Conservation (phyloP, 2,888 invertebrate genomes). For the Epicampocera succincta region DNA sequence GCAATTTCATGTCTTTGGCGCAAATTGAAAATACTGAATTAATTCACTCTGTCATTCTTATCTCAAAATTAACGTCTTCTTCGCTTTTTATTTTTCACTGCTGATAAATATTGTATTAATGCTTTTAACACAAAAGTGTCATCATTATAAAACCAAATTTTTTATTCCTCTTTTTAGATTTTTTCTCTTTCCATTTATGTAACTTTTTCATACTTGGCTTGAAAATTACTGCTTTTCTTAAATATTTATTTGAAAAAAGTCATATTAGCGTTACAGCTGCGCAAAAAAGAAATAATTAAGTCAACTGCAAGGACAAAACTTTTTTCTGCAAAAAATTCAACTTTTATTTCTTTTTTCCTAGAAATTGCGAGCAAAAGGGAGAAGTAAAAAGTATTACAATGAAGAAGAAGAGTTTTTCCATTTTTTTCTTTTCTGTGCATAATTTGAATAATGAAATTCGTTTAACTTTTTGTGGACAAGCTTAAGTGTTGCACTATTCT, state of each 20-base stretch:
- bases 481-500: not conserved
- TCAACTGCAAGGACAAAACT: constrained; percentile 45
- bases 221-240: constrained; percentile 18
- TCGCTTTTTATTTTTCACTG: not conserved
- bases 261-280: constrained; percentile 47
- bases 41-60: too few relatives aligned
- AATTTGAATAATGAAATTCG: constrained; percentile 13
- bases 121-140: constrained; percentile 30
- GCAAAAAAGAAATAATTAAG: constrained; percentile 31
- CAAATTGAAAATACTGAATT: too few relatives aligned
- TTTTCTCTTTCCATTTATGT: not conserved
- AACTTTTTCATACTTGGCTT: constrained; percentile 23
- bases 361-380: not conserved
- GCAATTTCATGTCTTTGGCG: too few relatives aligned
- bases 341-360: constrained; percentile 14
- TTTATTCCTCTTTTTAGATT: constrained; percentile 1
- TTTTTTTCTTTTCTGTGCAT: not conserved
- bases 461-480: not conserved
- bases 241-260: constrained; percentile 5
- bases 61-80: too few relatives aligned
- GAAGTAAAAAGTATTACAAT: too few relatives aligned
- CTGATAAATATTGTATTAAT: constrained; percentile 38
- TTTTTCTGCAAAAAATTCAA: constrained; percentile 18
- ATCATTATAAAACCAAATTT: constrained; percentile 25
- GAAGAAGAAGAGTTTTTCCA: too few relatives aligned